Evolutionary conservation across 2,113 vertebrate species (phyloP), one percentile per base, ranked within the genome.

Genomic region (Nesoenas mayeri): DNA sequence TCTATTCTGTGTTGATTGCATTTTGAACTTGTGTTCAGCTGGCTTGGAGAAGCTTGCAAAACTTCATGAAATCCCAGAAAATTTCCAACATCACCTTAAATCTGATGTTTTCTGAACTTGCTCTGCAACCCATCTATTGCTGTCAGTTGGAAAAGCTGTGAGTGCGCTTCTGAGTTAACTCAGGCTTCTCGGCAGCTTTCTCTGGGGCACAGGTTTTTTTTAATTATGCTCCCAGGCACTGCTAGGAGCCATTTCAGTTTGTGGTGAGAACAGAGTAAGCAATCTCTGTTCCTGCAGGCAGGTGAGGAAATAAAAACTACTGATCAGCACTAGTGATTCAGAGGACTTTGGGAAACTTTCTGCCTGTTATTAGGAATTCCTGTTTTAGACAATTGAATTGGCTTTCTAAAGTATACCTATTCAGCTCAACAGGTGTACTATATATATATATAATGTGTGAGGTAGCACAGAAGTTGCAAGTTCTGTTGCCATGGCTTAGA

Each of bases 191-290:
- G 0, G 44, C 48, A 71, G 50, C 80, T 89, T 96, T 89, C 92
- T 95, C 93, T 89, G 70, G 86, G 73, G 70, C 86, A 71, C 66
- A 51, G 3, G 29, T 91, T 69, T 93, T 93, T 93, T 94, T 81
- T 12, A 90, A 92, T 96, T 89, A 86, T 81, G 66, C 80, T 97
- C 61, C 65, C 73, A 87, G 93, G 88, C 88, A 57, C 70, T 85
- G 93, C 88, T 90, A 82, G 83, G 89, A 94, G 88, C 72, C 79
- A 87, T 91, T 93, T 85, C 57, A 51, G 79, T 38, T 71, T 67
- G 51, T 86, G 83, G 79, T 56, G 80, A 75, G 92, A 90, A 84
- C 24, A 69, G 85, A 73, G 73, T 70, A 81, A 87, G 85, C 83
- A 91, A 81, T 74, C 69, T 93, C 90, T 94, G 90, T 32, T 91